phyloP scores from a whole-genome alignment of 2,113 vertebrate species.

The Fregata magnificens region DNA sequence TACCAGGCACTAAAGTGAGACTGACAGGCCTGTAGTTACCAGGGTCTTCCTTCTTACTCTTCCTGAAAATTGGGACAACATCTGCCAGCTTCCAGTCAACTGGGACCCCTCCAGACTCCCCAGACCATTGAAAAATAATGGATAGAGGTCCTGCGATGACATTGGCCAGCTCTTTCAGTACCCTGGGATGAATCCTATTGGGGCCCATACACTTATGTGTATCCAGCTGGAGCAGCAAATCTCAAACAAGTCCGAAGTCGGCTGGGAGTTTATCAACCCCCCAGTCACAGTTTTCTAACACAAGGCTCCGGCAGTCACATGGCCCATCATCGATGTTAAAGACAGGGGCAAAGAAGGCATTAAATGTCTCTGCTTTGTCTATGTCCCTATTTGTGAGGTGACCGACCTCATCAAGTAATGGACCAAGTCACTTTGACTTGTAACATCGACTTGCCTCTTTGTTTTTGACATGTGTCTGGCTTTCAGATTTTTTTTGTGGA shows the following conservation, averaged over 20 bases:
- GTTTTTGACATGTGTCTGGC: neutral
- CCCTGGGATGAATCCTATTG: neutral
- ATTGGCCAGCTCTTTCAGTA: neutral
- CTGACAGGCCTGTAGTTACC: neutral
- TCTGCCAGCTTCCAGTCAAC: neutral
- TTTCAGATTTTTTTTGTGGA: neutral
- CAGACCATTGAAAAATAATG: neutral
- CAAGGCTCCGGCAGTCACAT: neutral
- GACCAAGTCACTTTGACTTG: neutral
- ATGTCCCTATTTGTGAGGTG: neutral
- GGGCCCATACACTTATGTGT: rapidly evolving
- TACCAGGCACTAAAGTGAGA: neutral
- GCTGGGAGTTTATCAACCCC: neutral
- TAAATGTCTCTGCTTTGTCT: neutral
- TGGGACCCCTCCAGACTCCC: neutral
- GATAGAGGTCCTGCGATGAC: rapidly evolving
- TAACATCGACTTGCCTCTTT: neutral
- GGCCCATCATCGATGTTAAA: neutral
- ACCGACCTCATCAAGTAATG: rapidly evolving
- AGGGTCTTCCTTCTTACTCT: neutral
- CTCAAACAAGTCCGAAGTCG: neutral
- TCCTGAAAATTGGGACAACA: neutral
- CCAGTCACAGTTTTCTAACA: rapidly evolving
- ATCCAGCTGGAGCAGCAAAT: neutral
- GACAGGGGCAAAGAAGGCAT: neutral